Conservation (phyloP, 2,888 invertebrate genomes). For the Chrysomela aeneicollis region DNA sequence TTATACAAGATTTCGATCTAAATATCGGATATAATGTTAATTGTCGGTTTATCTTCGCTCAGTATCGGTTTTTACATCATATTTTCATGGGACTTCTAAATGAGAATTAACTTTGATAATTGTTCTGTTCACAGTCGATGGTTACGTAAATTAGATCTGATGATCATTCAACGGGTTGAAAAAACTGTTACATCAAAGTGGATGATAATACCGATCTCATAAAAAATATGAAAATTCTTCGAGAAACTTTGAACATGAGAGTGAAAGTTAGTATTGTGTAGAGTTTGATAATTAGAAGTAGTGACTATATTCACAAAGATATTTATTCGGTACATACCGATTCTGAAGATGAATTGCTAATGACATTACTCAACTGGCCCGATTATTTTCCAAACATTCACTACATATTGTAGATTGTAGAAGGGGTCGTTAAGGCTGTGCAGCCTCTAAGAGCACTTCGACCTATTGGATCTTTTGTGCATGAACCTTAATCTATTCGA, state of each 20-base stretch:
- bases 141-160: constrained; percentile 25
- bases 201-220: background rate
- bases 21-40: constrained; percentile 40
- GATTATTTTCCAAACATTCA: no score
- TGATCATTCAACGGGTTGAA: constrained; percentile 19
- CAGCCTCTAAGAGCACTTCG: no score
- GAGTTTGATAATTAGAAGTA: no score
- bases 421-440: no score
- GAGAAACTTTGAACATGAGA: background rate
- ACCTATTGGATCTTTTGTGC: no score
- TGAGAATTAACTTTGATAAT: constrained; percentile 38
- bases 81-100: constrained; percentile 34
- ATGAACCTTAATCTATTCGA: no score
- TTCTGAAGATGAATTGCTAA: no score
- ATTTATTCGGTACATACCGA: no score
- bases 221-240: background rate
- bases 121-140: constrained; percentile 32
- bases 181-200: background rate
- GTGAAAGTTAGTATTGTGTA: no score
- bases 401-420: no score
- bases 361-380: no score
- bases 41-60: constrained; percentile 36
- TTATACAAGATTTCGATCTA: constrained; percentile 39
- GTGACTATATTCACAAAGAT: no score
- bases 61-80: constrained; percentile 35